A percentile compares a stretch with the other conserved stretches of the same genome.
Conservation (phyloP, 2,113 vertebrate species). For the Misgurnus mizolepis region DNA sequence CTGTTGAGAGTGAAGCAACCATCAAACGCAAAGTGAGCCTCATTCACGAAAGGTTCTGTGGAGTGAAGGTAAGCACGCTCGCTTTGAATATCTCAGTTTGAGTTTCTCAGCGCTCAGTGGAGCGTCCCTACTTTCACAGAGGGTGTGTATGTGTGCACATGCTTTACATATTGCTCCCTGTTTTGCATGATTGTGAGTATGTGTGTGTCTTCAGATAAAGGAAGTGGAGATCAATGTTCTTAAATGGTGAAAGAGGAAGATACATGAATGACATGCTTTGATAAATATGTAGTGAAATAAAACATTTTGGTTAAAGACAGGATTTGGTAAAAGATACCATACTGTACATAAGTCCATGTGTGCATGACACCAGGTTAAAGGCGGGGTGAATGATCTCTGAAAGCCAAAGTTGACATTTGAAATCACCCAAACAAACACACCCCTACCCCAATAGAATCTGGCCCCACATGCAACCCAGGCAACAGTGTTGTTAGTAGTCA, state of each 20-base stretch:
- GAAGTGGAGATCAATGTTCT: background rate
- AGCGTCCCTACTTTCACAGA: constrained; percentile 7
- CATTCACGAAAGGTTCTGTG: constrained; percentile 73
- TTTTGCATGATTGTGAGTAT: constrained; percentile 33
- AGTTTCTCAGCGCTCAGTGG: constrained; percentile 17
- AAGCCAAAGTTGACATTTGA: no score
- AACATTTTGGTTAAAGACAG: no score
- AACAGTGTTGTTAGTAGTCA: no score
- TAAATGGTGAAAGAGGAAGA: background rate
- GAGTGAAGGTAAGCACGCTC: constrained; percentile 71
- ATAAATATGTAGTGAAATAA: no score
- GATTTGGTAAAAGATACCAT: no score
- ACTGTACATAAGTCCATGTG: no score
- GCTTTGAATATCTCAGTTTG: background rate
- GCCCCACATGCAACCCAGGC: no score
- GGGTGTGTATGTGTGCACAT: background rate
- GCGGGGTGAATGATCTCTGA: no score
- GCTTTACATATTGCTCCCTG: constrained; percentile 6
- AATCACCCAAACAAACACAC: no score
- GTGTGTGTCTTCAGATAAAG: background rate
- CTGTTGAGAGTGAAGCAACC: constrained; percentile 71
- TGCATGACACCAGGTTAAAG: no score
- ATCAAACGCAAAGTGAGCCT: constrained; percentile 74
- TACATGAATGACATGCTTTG: no score
- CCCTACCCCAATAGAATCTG: no score